Evolutionary conservation across 1,140 invertebrate species (phyloP).

Genomic region (Tigriopus japonicus): DNA sequence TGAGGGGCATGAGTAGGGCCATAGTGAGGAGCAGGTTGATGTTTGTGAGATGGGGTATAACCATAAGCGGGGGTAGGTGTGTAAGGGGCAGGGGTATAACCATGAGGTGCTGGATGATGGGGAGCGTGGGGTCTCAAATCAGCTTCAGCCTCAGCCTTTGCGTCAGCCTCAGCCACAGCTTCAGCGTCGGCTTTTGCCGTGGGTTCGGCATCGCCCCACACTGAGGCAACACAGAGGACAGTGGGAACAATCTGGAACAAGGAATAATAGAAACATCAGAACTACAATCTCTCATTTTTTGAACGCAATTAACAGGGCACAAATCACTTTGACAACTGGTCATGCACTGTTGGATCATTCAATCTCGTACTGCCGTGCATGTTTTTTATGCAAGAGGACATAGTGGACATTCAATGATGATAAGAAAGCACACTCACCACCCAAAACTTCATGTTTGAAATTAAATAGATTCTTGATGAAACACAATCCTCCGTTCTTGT

Average conservation of each 20-base stretch:
- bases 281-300: no score
- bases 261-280: no score
- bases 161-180: not conserved
- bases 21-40: not conserved
- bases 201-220: no score
- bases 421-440: no score
- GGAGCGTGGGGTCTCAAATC: not conserved
- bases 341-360: no score
- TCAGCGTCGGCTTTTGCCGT: no score
- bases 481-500: not conserved
- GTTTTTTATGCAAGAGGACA: no score
- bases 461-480: not conserved
- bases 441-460: not conserved
- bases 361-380: no score
- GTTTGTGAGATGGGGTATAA: not conserved
- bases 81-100: constrained; percentile 4
- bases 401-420: not conserved
- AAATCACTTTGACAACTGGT: no score
- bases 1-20: not conserved
- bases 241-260: no score
- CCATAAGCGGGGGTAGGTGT: constrained; percentile 5
- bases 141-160: not conserved
- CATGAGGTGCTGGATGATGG: not conserved
- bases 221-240: no score
- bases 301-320: no score